Conservation (phyloP, 2,113 vertebrate genomes). For the Ictalurus punctatus region DNA sequence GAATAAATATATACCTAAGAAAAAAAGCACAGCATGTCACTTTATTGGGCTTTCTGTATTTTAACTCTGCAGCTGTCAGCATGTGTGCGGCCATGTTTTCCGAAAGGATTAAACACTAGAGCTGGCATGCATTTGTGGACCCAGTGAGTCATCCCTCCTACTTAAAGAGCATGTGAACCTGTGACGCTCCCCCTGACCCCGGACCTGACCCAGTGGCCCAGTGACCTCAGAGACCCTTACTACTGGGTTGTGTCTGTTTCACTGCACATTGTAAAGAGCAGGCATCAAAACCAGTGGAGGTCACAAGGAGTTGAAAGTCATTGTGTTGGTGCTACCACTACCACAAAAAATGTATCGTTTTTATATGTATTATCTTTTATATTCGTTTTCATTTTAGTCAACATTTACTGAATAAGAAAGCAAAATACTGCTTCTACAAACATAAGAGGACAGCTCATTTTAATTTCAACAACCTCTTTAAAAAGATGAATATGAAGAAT, state of each 20-base stretch:
- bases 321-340: slow-evolving; percentile 47
- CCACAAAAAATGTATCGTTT: no score
- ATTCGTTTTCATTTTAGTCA: not conserved
- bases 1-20: slow-evolving; percentile 43
- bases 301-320: slow-evolving; percentile 14
- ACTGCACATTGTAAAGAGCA: slow-evolving; percentile 7
- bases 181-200: slow-evolving; percentile 59
- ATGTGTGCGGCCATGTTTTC: slow-evolving; percentile 39
- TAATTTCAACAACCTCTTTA: not conserved
- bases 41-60: slow-evolving; percentile 24
- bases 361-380: not conserved
- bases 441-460: not conserved
- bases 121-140: slow-evolving; percentile 29
- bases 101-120: slow-evolving; percentile 56
- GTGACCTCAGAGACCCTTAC: slow-evolving; percentile 52
- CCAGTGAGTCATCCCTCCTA: slow-evolving; percentile 24
- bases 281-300: not conserved
- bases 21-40: slow-evolving; percentile 7
- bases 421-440: not conserved
- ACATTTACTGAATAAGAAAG: not conserved
- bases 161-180: slow-evolving; percentile 60
- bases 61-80: slow-evolving; percentile 34
- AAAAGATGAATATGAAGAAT: not conserved
- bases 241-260: slow-evolving; percentile 24
- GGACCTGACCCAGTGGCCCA: slow-evolving; percentile 31